A percentile compares a stretch with the other conserved stretches of the same genome.
Conservation (phyloP, 1,140 invertebrate genomes). For the Solen grandis region DNA sequence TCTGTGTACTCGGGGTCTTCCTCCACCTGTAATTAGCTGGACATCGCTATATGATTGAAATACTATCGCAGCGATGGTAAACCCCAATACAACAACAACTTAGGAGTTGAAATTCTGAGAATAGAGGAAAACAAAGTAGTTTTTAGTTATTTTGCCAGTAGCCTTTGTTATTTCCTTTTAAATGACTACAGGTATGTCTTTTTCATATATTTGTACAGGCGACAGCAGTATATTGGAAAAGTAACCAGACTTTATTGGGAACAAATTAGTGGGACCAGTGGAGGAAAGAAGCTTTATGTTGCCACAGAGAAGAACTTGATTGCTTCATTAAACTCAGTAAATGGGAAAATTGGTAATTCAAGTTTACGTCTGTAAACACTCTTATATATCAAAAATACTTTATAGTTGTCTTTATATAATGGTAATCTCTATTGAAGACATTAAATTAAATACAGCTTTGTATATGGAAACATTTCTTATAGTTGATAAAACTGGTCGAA, state of each 20-base stretch:
- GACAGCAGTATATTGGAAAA: constrained; percentile 90
- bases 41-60: too few species aligned
- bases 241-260: constrained; percentile 90
- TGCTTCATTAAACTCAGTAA: constrained; percentile 90
- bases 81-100: neutral
- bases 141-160: too few species aligned
- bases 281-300: constrained; percentile 88
- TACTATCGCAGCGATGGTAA: too few species aligned
- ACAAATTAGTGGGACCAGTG: constrained; percentile 80
- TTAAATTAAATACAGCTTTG: neutral
- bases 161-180: constrained; percentile 17
- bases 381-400: too few species aligned
- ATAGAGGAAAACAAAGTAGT: neutral
- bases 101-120: neutral
- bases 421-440: neutral
- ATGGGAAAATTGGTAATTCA: constrained; percentile 83
- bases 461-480: neutral
- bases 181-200: constrained; percentile 3
- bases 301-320: constrained; percentile 94
- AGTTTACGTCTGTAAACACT: too few species aligned
- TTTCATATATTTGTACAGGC: constrained; percentile 84
- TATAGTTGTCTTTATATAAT: neutral
- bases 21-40: too few species aligned
- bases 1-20: too few species aligned
- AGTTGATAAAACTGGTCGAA: too few species aligned